A percentile compares a stretch with the other conserved stretches of the same genome.
Evolutionary conservation across 2,888 invertebrate genomes (phyloP).

Genomic region (Drosophila setosimentum): DNA sequence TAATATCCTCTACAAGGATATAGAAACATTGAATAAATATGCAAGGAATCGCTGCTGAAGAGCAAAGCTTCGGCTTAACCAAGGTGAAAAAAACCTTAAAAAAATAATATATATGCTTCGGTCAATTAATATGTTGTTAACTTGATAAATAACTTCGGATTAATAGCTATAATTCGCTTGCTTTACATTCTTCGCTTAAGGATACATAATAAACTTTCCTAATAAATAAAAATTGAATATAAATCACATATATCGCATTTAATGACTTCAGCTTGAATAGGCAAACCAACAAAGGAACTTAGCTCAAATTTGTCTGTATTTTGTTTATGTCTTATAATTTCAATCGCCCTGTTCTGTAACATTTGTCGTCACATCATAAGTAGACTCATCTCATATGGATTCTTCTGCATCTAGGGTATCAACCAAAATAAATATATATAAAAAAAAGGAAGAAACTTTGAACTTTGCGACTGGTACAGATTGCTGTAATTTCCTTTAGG

Average conservation of each 20-base stretch:
- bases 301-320: not conserved
- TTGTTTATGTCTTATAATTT: not conserved
- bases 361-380: not conserved
- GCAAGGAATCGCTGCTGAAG: not conserved
- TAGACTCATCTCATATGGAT: not conserved
- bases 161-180: not conserved
- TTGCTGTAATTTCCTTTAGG: conserved; percentile 73
- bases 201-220: not conserved
- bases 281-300: not conserved
- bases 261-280: not conserved
- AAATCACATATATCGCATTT: not conserved
- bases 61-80: not conserved
- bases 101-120: not conserved
- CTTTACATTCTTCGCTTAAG: not conserved
- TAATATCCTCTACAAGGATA: not conserved
- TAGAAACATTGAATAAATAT: not conserved
- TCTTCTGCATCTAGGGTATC: conserved; percentile 20
- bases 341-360: not conserved
- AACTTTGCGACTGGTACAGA: conserved; percentile 40
- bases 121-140: not conserved
- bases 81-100: not conserved
- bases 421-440: conserved; percentile 1
- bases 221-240: not conserved
- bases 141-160: not conserved
- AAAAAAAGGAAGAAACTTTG: conserved; percentile 40